Evolutionary conservation across 2,797 vertebrate species (phyloP).

Genomic region (Anableps anableps): DNA sequence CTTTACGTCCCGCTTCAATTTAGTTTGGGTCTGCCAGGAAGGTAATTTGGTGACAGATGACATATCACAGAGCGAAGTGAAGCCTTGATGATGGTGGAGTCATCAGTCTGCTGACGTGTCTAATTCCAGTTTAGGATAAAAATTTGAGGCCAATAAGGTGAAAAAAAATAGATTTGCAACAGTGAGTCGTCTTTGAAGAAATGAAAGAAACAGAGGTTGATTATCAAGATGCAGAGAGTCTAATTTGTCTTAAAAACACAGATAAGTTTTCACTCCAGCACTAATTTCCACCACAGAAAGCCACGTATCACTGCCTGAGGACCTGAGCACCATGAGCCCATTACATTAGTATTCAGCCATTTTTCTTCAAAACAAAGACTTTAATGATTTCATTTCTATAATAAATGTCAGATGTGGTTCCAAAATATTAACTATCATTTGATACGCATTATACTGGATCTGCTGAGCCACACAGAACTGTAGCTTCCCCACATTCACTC

Average conservation of each 20-base stretch:
- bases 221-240: neutral
- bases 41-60: slow-evolving; percentile 70
- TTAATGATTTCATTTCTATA: neutral
- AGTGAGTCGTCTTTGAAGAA: neutral
- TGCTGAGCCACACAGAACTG: neutral
- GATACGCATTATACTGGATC: neutral
- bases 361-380: neutral
- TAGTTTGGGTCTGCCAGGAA: slow-evolving; percentile 38
- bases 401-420: neutral
- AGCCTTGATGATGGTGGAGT: slow-evolving; percentile 47
- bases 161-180: neutral
- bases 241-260: neutral
- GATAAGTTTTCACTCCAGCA: neutral
- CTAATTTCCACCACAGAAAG: neutral
- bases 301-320: neutral
- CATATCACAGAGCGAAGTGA: slow-evolving; percentile 57
- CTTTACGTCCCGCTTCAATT: slow-evolving; percentile 51
- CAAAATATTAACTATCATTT: neutral
- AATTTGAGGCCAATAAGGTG: neutral
- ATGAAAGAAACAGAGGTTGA: neutral
- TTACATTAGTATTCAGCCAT: neutral
- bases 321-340: neutral
- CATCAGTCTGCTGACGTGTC: slow-evolving; percentile 31
- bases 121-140: slow-evolving; percentile 15
- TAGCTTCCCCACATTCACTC: neutral